A percentile compares a stretch with the other conserved stretches of the same genome.
phyloP scores from a whole-genome alignment of 2,113 vertebrate genomes.

The Dendrocopos noguchii region DNA sequence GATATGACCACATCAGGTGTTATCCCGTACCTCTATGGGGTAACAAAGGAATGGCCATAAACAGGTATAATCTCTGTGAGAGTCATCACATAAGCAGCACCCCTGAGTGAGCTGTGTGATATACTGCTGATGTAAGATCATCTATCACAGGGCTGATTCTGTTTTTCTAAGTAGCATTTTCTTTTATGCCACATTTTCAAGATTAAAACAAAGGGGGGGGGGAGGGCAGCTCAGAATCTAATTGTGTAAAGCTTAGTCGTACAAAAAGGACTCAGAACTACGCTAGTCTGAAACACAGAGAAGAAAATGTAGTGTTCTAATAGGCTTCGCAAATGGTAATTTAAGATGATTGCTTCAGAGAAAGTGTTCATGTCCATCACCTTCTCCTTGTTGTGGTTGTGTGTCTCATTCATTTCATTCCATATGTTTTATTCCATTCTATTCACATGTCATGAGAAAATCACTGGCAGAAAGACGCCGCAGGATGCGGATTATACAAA shows the following conservation, averaged over 20 bases:
- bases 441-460: not conserved
- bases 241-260: not conserved
- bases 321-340: not conserved
- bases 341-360: slow-evolving; percentile 6
- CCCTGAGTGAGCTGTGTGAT: not conserved
- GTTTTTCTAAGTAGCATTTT: not conserved
- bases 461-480: not conserved
- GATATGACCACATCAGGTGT: not conserved
- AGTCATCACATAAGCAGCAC: not conserved
- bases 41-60: not conserved
- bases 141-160: not conserved
- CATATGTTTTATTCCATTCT: not conserved
- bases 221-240: not conserved
- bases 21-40: not conserved
- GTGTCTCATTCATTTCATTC: not conserved
- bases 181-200: not conserved
- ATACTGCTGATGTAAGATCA: not conserved
- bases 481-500: not conserved
- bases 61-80: not conserved
- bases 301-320: not conserved
- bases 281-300: not conserved
- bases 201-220: not conserved
- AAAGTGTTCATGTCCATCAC: slow-evolving; percentile 1
- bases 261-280: not conserved
- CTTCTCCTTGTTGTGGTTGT: slow-evolving; percentile 15